These are phyloP conservation scores for Tychaedon coryphoeus DNA, from an alignment of 2,113 vertebrate genomes.

Conservation along the genomic window DNA sequence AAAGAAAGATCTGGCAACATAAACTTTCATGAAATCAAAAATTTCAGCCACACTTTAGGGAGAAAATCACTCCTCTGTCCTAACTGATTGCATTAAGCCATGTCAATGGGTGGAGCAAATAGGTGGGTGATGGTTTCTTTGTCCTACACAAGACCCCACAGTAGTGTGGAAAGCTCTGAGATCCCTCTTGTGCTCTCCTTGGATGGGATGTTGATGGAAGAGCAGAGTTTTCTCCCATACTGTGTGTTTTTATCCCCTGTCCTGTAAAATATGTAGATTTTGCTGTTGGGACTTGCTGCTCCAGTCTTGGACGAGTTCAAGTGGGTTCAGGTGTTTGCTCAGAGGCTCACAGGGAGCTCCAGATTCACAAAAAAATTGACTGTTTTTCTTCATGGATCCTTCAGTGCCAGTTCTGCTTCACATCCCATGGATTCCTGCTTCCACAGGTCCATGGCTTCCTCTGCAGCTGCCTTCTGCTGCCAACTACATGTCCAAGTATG, in stretches of 20 bases:
- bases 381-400: accelerated
- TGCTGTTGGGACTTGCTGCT: background rate
- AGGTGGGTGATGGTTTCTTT: background rate
- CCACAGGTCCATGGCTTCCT: background rate
- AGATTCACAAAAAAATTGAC: background rate
- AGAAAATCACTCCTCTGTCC: background rate
- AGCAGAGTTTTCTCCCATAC: background rate
- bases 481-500: background rate
- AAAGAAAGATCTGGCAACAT: constrained; percentile 18
- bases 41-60: background rate
- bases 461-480: background rate
- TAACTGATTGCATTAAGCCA: background rate
- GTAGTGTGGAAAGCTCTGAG: background rate
- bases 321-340: background rate
- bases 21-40: background rate
- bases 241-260: background rate
- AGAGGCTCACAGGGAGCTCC: background rate
- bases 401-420: background rate
- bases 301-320: background rate
- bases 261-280: background rate
- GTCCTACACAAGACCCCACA: background rate
- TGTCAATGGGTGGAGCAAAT: background rate
- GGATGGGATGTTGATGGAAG: background rate
- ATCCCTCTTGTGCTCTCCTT: background rate
- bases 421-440: background rate